A percentile compares a stretch with the other conserved stretches of the same genome.
phyloP scores from a whole-genome alignment of 2,888 invertebrate species.

The Lepetodrilus schrolli region DNA sequence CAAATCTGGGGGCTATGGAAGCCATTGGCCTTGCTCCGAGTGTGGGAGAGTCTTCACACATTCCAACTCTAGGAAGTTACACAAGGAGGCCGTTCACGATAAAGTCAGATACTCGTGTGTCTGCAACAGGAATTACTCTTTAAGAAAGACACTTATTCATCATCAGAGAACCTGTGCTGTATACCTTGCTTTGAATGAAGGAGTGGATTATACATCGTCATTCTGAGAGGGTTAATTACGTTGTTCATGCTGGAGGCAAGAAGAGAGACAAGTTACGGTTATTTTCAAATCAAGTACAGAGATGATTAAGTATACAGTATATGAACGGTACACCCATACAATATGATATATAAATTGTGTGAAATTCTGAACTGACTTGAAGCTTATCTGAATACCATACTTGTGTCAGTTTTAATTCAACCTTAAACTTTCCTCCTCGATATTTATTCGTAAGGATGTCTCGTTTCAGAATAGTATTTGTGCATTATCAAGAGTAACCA shows the following conservation, averaged over 20 bases:
- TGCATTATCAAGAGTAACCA: too few species aligned
- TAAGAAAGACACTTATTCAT: neutral
- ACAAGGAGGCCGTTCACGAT: neutral
- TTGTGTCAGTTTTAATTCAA: too few species aligned
- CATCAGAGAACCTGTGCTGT: neutral
- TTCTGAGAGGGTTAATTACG: neutral
- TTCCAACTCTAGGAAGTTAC: neutral
- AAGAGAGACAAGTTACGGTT: too few species aligned
- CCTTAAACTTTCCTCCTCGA: too few species aligned
- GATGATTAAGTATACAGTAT: too few species aligned
- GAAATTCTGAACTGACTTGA: too few species aligned
- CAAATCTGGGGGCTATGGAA: neutral
- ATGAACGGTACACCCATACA: too few species aligned
- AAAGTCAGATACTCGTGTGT: neutral
- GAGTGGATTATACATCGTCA: neutral
- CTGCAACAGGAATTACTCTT: neutral
- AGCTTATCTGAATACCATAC: too few species aligned
- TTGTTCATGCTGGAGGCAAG: neutral
- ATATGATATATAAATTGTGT: too few species aligned
- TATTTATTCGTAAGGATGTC: too few species aligned
- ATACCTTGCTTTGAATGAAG: neutral
- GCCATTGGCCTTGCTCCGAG: neutral
- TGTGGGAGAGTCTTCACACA: slow-evolving; percentile 15
- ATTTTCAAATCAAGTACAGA: too few species aligned
- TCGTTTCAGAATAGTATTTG: too few species aligned